Conservation (phyloP, 2,797 vertebrate genomes). For the Scolopax bukidnonensis region DNA sequence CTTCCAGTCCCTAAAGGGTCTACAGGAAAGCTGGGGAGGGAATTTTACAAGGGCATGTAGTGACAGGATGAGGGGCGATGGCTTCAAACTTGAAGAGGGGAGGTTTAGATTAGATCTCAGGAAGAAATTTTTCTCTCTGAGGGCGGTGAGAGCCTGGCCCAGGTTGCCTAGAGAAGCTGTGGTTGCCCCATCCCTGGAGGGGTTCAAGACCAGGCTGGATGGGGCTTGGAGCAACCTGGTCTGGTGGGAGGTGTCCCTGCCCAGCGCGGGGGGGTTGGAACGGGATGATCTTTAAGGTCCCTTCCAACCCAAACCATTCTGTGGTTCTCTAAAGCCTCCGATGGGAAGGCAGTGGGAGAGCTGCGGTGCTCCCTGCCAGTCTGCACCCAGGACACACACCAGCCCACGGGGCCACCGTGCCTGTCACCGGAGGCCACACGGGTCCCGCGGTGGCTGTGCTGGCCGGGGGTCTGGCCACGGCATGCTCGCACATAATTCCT, state of each 20-base stretch:
- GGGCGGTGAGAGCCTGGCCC: too few relatives aligned
- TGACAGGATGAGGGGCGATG: not conserved
- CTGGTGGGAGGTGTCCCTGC: not conserved
- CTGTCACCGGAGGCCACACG: not conserved
- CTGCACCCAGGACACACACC: accelerated
- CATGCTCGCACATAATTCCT: not conserved
- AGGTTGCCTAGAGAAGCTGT: not conserved
- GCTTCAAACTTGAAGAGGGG: not conserved
- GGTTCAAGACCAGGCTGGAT: not conserved
- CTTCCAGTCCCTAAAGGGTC: too few relatives aligned
- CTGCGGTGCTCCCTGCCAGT: not conserved
- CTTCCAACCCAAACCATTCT: not conserved
- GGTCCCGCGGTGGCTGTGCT: accelerated
- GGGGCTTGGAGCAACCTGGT: not conserved
- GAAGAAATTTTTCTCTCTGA: too few relatives aligned
- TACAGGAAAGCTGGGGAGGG: too few relatives aligned
- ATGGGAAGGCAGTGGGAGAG: accelerated
- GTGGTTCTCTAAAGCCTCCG: not conserved
- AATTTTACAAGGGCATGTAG: not conserved
- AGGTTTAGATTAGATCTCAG: too few relatives aligned
- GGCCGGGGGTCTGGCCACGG: not conserved
- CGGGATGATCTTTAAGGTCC: not conserved
- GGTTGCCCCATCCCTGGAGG: not conserved
- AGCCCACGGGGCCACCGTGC: accelerated
- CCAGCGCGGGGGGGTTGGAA: not conserved